Evolutionary conservation across 1,140 invertebrate genomes (phyloP), one percentile per base, ranked within the genome.

Genomic region (Cherax quadricarinatus): DNA sequence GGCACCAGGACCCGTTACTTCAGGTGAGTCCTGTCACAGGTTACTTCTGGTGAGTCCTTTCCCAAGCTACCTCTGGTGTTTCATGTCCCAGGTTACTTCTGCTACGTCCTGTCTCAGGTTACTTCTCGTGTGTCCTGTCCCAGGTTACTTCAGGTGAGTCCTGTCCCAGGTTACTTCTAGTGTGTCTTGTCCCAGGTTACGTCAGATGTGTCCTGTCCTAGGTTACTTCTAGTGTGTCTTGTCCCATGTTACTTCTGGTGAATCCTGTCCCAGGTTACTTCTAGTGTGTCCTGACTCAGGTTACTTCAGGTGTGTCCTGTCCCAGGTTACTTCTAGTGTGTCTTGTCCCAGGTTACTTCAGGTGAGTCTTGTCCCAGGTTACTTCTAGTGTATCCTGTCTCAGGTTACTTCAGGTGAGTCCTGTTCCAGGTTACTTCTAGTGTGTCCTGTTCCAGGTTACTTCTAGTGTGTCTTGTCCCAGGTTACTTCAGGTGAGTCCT

Each of bases 401-500:
- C n/a, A n/a, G n/a, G n/a, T n/a, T n/a, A n/a, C n/a, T n/a, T n/a
- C n/a, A n/a, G n/a, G n/a, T n/a, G n/a, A 10, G 53, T 57, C 5
- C 6, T 57, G 9, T 57, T 14, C 0, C 14, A 57, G 14, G 9
- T 1, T 57, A 57, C 53, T 1, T 14, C 3, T 7, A 3, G 66
- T 70, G 66, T 1, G 14, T 3, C 30, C 2, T 0, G 0, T 2
- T 2, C 2, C 0, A 2, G 30, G 0, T n/a, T n/a, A n/a, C n/a
- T n/a, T n/a, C n/a, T n/a, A n/a, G n/a, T n/a, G n/a, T n/a, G n/a
- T n/a, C n/a, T n/a, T n/a, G n/a, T n/a, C n/a, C n/a, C n/a, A n/a
- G n/a, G n/a, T n/a, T n/a, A n/a, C n/a, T n/a, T 80, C 14, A 91
- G 75, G 89, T 91, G 7, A 83, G 80, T 49, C 14, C 18, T 85